A percentile compares a stretch with the other conserved stretches of the same genome.
These are phyloP conservation scores for Oscheius sp. DNA, from an alignment of 2,888 invertebrate genomes.

Conservation along the genomic window DNA sequence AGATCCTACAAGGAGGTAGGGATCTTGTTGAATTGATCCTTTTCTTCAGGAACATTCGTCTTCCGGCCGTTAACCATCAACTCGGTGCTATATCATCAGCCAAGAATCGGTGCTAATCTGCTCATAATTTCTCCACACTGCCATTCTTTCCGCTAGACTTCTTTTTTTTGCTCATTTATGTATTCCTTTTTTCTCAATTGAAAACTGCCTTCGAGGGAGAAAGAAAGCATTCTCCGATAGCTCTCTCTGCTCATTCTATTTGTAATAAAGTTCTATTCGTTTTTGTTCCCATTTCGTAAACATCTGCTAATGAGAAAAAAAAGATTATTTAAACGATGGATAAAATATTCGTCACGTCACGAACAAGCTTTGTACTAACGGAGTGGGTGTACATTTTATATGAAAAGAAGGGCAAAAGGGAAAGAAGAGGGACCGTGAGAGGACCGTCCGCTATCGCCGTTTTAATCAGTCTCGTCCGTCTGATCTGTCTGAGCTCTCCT, in stretches of 20 bases:
- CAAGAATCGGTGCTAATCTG: slow-evolving; percentile 27
- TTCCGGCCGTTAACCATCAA: slow-evolving; percentile 19
- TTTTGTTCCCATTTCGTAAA: not conserved
- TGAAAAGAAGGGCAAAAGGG: no score
- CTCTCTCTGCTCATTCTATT: slow-evolving; percentile 13
- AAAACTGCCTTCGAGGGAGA: slow-evolving; percentile 15
- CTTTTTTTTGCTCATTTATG: slow-evolving; percentile 20
- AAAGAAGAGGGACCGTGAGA: no score
- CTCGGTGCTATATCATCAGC: slow-evolving; percentile 21
- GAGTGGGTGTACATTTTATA: no score
- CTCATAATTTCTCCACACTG: slow-evolving; percentile 29
- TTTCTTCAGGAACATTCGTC: slow-evolving; percentile 16
- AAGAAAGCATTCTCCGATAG: not conserved
- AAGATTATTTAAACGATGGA: no score
- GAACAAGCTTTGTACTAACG: not conserved
- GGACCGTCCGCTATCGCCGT: no score
- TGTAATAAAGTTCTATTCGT: slow-evolving; percentile 19
- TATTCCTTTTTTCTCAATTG: slow-evolving; percentile 2
- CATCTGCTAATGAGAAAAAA: no score
- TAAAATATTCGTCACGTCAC: not conserved
- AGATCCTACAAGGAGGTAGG: slow-evolving; percentile 58
- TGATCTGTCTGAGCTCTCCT: no score
- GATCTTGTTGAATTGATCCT: not conserved
- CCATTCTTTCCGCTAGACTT: slow-evolving; percentile 24
- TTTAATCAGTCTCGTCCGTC: no score